Percentiles rank a stretch among this genome's conserved stretches.
Evolutionary conservation across 1,140 invertebrate species (phyloP).

Genomic region (Zaprionus ghesquierei): DNA sequence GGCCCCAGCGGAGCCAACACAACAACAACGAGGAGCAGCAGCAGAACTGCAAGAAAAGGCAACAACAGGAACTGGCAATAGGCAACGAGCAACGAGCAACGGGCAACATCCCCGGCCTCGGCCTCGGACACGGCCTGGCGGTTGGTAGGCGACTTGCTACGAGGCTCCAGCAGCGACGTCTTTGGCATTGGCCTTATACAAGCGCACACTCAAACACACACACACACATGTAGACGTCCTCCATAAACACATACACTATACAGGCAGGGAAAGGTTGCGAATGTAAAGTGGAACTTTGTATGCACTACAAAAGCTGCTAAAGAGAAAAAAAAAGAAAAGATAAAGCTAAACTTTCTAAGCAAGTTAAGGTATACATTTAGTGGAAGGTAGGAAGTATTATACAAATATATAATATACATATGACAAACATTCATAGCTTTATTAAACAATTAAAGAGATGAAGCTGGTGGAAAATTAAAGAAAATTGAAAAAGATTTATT

Average conservation of each 20-base stretch:
- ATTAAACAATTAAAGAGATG: no score
- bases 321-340: not conserved
- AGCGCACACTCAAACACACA: not conserved
- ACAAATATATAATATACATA: no score
- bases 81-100: not conserved
- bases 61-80: not conserved
- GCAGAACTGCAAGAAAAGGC: not conserved
- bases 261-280: not conserved
- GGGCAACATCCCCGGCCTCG: slow-evolving; percentile 25
- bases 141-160: slow-evolving; percentile 12
- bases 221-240: slow-evolving; percentile 40
- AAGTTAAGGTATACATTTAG: no score
- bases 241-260: slow-evolving; percentile 41
- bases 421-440: no score
- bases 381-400: no score
- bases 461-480: no score
- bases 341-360: no score
- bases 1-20: slow-evolving; percentile 36
- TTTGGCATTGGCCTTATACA: slow-evolving; percentile 39
- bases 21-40: not conserved
- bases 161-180: slow-evolving; percentile 23
- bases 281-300: slow-evolving; percentile 22
- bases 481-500: no score
- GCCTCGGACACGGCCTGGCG: no score
- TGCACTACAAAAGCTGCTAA: slow-evolving; percentile 22